Conservation (phyloP, 2,888 invertebrate genomes). For the Melipona bicolor region DNA sequence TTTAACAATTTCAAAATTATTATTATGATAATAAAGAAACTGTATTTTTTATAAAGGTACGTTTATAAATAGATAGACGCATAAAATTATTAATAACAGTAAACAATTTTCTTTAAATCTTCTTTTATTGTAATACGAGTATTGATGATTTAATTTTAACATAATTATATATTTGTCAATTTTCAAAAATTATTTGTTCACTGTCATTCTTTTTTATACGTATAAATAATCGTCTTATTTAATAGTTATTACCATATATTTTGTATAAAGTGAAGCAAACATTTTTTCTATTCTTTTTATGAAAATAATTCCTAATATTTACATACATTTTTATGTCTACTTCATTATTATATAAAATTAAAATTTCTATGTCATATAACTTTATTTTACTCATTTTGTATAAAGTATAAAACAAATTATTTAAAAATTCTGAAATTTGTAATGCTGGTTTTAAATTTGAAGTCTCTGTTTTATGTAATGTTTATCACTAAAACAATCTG, state of each 20-base stretch:
- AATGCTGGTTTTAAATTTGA: not conserved
- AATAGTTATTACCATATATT: not conserved
- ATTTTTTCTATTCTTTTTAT: not conserved
- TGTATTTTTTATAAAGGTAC: not conserved
- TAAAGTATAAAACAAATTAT: not conserved
- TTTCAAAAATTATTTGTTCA: not conserved
- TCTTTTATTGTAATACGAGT: not conserved
- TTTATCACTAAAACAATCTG: not conserved
- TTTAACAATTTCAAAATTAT: conserved; percentile 4
- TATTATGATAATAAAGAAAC: not conserved
- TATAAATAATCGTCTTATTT: not conserved
- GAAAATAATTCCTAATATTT: conserved; percentile 9
- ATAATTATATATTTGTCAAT: conserved; percentile 2
- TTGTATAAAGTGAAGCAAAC: not conserved
- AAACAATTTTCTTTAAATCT: not conserved
- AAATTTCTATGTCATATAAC: not conserved
- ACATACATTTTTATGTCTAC: conserved; percentile 2
- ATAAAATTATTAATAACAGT: conserved; percentile 4
- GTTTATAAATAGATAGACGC: not conserved
- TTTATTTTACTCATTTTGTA: not conserved
- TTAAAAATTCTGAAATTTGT: not conserved
- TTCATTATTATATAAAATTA: not conserved
- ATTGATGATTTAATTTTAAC: not conserved
- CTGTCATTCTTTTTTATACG: not conserved
- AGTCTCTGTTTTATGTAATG: not conserved